Conservation (phyloP, 1,140 invertebrate species). For the Drosophila sproati region DNA sequence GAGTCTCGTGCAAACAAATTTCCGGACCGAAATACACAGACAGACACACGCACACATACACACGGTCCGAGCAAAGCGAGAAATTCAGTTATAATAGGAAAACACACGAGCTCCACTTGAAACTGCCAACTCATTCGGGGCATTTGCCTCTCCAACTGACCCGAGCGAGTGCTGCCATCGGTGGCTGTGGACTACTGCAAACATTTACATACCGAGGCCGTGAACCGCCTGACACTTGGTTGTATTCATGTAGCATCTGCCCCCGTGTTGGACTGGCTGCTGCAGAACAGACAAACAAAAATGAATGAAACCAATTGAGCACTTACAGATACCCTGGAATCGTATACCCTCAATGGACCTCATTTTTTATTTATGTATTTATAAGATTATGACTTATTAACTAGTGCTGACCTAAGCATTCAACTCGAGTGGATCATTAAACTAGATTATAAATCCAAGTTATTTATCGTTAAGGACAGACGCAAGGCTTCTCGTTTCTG, state of each 20-base stretch:
- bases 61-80: constrained; percentile 35
- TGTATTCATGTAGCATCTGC: constrained; percentile 3
- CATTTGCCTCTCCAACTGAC: constrained; percentile 36
- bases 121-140: constrained; percentile 66
- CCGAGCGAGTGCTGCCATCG: not conserved
- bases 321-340: not conserved
- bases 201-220: constrained; percentile 73
- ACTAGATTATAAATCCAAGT: no score
- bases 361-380: no score
- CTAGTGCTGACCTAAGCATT: no score
- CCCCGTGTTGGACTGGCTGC: not conserved
- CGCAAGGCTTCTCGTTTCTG: no score
- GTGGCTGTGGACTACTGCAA: constrained; percentile 39
- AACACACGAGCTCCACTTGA: constrained; percentile 61
- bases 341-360: no score
- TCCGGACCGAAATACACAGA: constrained; percentile 54
- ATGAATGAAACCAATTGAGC: not conserved
- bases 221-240: constrained; percentile 55
- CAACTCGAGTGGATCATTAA: no score
- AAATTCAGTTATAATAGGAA: constrained; percentile 47
- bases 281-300: constrained; percentile 18
- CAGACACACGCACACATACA: constrained; percentile 29
- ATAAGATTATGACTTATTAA: no score
- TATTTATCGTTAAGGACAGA: no score
- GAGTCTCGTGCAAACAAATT: constrained; percentile 77